A percentile compares a stretch with the other conserved stretches of the same genome.
Conservation (phyloP, 2,113 vertebrate genomes). For the Nesospiza acunhae region DNA sequence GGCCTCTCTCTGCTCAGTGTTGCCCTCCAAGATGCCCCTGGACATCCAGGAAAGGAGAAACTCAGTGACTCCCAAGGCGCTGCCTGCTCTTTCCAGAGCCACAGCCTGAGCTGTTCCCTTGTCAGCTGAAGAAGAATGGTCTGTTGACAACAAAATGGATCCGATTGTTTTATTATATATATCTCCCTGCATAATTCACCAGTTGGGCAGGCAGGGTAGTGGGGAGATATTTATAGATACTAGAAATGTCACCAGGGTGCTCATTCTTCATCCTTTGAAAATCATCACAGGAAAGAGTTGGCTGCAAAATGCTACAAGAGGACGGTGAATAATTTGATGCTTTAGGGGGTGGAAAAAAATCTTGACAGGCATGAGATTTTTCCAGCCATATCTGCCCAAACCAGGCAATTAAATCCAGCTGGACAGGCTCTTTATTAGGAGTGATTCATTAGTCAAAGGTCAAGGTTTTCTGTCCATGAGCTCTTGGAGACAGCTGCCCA, state of each 20-base stretch:
- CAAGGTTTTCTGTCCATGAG: not conserved
- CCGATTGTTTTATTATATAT: conserved; percentile 49
- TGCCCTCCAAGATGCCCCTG: not conserved
- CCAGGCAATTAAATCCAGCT: not conserved
- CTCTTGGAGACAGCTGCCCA: not conserved
- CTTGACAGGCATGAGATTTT: not conserved
- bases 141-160: conserved; percentile 31
- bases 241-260: conserved; percentile 55
- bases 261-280: conserved; percentile 58
- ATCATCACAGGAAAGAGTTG: conserved; percentile 17
- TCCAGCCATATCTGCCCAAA: not conserved
- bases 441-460: not conserved
- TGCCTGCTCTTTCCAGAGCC: conserved; percentile 1
- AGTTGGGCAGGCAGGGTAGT: conserved; percentile 24
- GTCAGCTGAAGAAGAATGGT: conserved; percentile 26
- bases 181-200: conserved; percentile 60
- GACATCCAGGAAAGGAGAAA: not conserved
- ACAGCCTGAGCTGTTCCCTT: not conserved
- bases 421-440: not conserved
- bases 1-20: not conserved
- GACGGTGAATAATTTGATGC: conserved; percentile 11
- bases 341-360: not conserved
- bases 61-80: not conserved
- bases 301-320: conserved; percentile 13
- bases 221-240: conserved; percentile 59